Evolutionary conservation across 2,888 invertebrate species (phyloP).

Genomic region (Griposia aprilina): DNA sequence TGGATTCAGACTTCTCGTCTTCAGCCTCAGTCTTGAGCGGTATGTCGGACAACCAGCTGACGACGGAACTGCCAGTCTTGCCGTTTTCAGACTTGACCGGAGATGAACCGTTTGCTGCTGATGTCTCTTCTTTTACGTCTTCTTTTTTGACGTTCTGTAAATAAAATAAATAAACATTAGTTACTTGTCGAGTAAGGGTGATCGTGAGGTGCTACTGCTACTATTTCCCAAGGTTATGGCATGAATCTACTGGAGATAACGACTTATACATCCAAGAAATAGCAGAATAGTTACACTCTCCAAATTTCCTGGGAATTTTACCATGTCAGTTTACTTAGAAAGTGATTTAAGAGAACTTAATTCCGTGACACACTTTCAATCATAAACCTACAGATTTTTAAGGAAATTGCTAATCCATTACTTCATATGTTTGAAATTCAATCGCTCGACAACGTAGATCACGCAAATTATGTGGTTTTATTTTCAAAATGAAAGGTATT

Average conservation of each 20-base stretch:
- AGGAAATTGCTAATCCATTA: not conserved
- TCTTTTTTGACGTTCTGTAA: conserved; percentile 88
- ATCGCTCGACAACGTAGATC: not conserved
- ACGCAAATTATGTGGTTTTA: not conserved
- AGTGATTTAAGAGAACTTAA: not conserved
- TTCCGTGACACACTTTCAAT: not conserved
- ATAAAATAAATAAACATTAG: conserved; percentile 7
- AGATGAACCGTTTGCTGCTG: conserved; percentile 85
- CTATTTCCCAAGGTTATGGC: not conserved
- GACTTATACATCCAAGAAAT: not conserved
- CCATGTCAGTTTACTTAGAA: not conserved
- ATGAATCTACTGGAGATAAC: not conserved
- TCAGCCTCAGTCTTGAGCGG: conserved; percentile 81
- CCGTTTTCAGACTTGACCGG: conserved; percentile 87
- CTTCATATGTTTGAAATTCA: not conserved
- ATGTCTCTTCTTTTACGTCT: conserved; percentile 87
- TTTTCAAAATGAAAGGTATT: not conserved
- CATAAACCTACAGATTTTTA: not conserved
- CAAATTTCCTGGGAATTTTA: not conserved
- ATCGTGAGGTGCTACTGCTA: not conserved
- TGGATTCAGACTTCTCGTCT: conserved; percentile 89
- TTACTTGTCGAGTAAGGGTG: not conserved
- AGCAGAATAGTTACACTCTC: not conserved
- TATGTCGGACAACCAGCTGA: conserved; percentile 85
- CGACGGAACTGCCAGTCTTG: conserved; percentile 80